Evolutionary conservation across 2,888 invertebrate genomes (phyloP), one percentile per base, ranked within the genome.

Genomic region (Sinhomidia bicolor): DNA sequence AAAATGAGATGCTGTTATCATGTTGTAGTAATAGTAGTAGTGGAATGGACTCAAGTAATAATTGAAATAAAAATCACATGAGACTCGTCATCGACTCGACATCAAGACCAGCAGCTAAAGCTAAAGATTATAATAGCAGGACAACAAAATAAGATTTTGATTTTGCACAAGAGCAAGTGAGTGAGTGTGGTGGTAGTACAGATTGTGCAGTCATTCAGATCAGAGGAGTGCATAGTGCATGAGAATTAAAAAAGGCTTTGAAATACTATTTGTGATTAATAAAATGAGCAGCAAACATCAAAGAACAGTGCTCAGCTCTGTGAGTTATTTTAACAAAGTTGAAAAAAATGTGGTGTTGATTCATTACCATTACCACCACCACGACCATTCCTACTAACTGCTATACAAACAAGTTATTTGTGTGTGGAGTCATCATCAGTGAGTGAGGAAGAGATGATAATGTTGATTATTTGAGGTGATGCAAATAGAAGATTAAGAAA

Each of bases 51-150:
- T 12, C 4, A 62, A 26, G 62, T 29, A 36, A 65, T 65, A 65
- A 65, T 65, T 65, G 65, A 65, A 65, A 65, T 65, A 65, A 65
- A 65, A 65, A 65, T 65, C 65, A 65, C 36, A 65, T 65, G 65
- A 65, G 36, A 65, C 32, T 65, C 65, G n/a, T 65, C 65, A 65
- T 32, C 65, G 9, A n/a, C n/a, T 23, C 17, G 9, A 32, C 23
- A 62, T n/a, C 23, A 23, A 62, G 12, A 62, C n/a, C n/a, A n/a
- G n/a, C n/a, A n/a, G n/a, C n/a, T n/a, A n/a, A n/a, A n/a, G n/a
- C n/a, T n/a, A n/a, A n/a, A n/a, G n/a, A n/a, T n/a, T n/a, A n/a
- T n/a, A 9, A 1, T 32, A 32, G n/a, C 65, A 65, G 36, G 6
- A n/a, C 4, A 0, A 4, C 20, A 32, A 29, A 14, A 9, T n/a